A percentile compares a stretch with the other conserved stretches of the same genome.
phyloP scores from a whole-genome alignment of 2,888 invertebrate species.

The Escarpia spicata region DNA sequence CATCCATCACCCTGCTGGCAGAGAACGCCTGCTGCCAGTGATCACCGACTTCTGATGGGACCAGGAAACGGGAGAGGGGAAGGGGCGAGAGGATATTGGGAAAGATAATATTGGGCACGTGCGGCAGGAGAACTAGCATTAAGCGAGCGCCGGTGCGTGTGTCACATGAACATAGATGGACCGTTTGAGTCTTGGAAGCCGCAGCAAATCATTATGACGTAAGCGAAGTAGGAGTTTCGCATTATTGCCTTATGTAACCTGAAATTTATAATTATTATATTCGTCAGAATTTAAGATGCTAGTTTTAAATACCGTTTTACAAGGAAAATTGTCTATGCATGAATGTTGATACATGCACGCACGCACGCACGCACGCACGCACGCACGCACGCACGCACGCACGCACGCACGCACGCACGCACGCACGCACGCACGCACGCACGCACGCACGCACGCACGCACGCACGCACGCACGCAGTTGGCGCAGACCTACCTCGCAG shows the following conservation, averaged over 20 bases:
- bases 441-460: constrained; percentile 18
- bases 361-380: constrained; percentile 20
- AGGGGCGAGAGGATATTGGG: background rate
- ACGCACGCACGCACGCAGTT: background rate
- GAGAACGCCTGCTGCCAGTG: background rate
- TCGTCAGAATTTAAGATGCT: background rate
- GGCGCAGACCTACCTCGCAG: background rate
- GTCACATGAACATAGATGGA: background rate
- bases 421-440: background rate
- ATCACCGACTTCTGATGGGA: background rate
- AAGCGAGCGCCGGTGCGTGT: background rate
- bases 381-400: constrained; percentile 6
- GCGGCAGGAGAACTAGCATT: background rate
- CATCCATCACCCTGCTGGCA: background rate
- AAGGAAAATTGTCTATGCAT: background rate
- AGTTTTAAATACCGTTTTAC: background rate
- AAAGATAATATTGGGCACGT: background rate
- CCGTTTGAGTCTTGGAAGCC: background rate
- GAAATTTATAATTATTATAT: background rate
- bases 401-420: background rate
- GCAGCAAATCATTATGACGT: background rate
- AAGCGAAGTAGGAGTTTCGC: background rate
- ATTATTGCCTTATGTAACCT: background rate
- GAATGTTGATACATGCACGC: background rate
- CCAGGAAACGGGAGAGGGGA: background rate